Base-by-base conservation (phyloP, 2,113 vertebrate species). In the Hippopotamus amphibius region DNA sequence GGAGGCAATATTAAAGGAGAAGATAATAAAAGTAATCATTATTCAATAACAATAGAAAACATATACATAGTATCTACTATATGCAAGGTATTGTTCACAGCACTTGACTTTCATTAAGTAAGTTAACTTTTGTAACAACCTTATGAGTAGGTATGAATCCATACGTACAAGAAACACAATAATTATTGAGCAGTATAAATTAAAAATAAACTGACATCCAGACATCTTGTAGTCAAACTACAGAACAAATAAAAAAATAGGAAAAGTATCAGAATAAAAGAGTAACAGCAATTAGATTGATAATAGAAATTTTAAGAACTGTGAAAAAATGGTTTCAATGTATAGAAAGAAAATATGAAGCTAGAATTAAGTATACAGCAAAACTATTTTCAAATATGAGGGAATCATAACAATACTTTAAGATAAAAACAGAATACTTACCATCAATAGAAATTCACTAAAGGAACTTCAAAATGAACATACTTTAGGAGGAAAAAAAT, bases 231-330 rank as follows among this genome's bases (percentile, higher is more conserved):
- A 72, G 12, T 93, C 30, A 80, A 93, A 92, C 28, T 72, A 46
- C 7, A 83, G 53, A 95, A 66, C 10, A 85, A 43, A 13, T 71
- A 22, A 72, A 66, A 71, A 53, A 11, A 93, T 33, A 46, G 24
- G 74, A 88, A 88, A 57, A 93, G 28, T 94, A 33, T n/a, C 14
- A 61, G 48, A 92, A 85, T 76, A 81, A 85, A 92, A 63, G 8
- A 59, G 16, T 59, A 55, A 66, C 2, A 96, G 86, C 1, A 77
- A 92, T 86, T 53, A 69, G 17, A 53, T 1, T 16, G 10, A 81
- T n/a, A 55, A 68, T 5, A 94, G 55, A 65, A 87, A 61, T 46
- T 88, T 85, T 65, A 66, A 81, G 55, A 76, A 88, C 7, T 50
- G 6, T 71, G 43, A 11, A 80, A 43, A 61, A 80, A 83, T 71